phyloP scores from a whole-genome alignment of 2,888 invertebrate species.

The Agriotes lineatus region DNA sequence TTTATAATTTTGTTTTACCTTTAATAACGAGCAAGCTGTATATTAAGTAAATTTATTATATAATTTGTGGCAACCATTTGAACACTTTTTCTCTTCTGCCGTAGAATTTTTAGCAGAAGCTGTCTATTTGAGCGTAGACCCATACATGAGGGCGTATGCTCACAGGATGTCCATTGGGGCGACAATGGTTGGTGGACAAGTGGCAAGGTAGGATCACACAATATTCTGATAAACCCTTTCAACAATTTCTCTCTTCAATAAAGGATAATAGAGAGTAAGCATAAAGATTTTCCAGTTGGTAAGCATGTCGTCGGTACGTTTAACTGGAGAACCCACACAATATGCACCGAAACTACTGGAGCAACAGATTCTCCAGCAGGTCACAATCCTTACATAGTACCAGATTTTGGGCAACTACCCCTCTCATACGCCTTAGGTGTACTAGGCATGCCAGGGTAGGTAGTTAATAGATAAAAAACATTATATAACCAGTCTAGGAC shows the following conservation, averaged over 20 bases:
- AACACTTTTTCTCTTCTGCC: too few relatives aligned
- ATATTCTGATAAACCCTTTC: neutral
- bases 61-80: too few relatives aligned
- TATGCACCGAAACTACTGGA: slow-evolving; percentile 67
- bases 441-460: slow-evolving; percentile 81
- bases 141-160: slow-evolving; percentile 76
- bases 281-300: slow-evolving; percentile 75
- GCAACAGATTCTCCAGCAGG: slow-evolving; percentile 72
- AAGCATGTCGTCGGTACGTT: slow-evolving; percentile 73
- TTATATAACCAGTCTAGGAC: too few relatives aligned
- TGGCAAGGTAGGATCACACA: slow-evolving; percentile 71
- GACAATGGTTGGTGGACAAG: slow-evolving; percentile 79
- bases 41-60: too few relatives aligned
- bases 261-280: slow-evolving; percentile 78
- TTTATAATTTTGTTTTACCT: too few relatives aligned
- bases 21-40: too few relatives aligned
- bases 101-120: slow-evolving; percentile 79
- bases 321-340: slow-evolving; percentile 78
- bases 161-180: slow-evolving; percentile 68
- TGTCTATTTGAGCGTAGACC: slow-evolving; percentile 79
- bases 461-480: too few relatives aligned
- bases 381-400: slow-evolving; percentile 65
- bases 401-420: slow-evolving; percentile 72
- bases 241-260: neutral
- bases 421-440: slow-evolving; percentile 75